These are phyloP conservation scores for Alaudala cheleensis DNA, from an alignment of 2,113 vertebrate genomes.

Conservation along the genomic window DNA sequence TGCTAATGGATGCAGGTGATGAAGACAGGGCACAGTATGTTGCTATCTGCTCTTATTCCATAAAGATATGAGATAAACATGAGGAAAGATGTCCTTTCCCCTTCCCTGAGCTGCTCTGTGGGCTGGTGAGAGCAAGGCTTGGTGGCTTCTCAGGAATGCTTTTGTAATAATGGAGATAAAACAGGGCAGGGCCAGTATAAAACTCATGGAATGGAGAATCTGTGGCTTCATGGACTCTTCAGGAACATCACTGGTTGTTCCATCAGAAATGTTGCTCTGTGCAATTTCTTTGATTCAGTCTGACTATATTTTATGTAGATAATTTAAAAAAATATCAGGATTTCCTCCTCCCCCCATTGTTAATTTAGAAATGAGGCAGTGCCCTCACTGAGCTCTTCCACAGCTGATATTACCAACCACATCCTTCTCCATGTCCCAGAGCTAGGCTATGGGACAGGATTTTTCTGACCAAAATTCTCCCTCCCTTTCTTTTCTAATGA, in stretches of 20 bases:
- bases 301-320: neutral
- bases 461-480: neutral
- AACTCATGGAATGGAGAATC: neutral
- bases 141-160: neutral
- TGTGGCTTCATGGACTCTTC: neutral
- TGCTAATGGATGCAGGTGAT: neutral
- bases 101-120: neutral
- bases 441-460: neutral
- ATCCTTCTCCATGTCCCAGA: neutral
- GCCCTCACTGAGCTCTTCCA: neutral
- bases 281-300: neutral
- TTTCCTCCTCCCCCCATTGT: fast-evolving
- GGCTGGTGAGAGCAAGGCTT: neutral
- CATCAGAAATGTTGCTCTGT: neutral
- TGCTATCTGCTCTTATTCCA: neutral
- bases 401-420: neutral
- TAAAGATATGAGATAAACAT: neutral
- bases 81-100: neutral
- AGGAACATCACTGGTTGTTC: neutral
- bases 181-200: neutral
- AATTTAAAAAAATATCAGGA: neutral
- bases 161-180: neutral
- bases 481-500: neutral
- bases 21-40: neutral
- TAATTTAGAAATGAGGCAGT: neutral